These are phyloP conservation scores for Herpailurus yagouaroundi DNA, from an alignment of 2,113 vertebrate species.

Conservation along the genomic window DNA sequence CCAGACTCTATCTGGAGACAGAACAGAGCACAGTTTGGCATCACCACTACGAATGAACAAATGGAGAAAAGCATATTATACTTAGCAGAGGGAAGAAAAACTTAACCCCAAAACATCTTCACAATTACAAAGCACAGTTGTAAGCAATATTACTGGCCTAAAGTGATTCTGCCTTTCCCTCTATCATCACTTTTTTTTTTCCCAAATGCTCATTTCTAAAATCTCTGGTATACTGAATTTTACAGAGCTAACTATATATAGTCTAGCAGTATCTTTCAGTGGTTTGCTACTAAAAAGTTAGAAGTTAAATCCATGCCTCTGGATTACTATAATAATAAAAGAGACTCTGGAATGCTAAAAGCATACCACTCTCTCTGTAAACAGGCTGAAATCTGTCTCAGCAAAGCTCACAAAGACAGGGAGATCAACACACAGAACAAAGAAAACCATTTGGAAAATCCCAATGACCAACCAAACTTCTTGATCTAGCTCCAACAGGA, in stretches of 20 bases:
- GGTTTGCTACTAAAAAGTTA: conserved; percentile 20
- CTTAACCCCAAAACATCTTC: not conserved
- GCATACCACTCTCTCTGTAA: conserved; percentile 1
- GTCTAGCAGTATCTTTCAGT: conserved; percentile 29
- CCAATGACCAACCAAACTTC: conserved; percentile 38
- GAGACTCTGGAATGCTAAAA: conserved; percentile 31
- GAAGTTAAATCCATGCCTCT: conserved; percentile 50
- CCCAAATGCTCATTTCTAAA: conserved; percentile 38
- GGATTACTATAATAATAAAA: conserved; percentile 43
- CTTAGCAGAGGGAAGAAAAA: not conserved
- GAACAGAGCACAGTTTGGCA: not conserved
- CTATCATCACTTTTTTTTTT: conserved; percentile 23
- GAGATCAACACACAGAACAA: conserved; percentile 44
- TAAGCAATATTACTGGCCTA: not conserved
- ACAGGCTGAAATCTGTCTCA: conserved; percentile 47
- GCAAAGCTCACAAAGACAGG: conserved; percentile 48
- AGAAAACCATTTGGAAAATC: conserved; percentile 61
- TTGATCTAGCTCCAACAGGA: conserved; percentile 44
- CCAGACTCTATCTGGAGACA: not conserved
- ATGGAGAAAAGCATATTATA: not conserved
- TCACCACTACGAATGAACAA: not conserved
- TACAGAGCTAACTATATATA: not conserved
- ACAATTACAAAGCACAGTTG: not conserved
- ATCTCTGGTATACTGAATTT: conserved; percentile 27
- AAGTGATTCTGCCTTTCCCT: not conserved